Base-by-base conservation (phyloP, 2,113 vertebrate genomes). In the Aramus guarauna region DNA sequence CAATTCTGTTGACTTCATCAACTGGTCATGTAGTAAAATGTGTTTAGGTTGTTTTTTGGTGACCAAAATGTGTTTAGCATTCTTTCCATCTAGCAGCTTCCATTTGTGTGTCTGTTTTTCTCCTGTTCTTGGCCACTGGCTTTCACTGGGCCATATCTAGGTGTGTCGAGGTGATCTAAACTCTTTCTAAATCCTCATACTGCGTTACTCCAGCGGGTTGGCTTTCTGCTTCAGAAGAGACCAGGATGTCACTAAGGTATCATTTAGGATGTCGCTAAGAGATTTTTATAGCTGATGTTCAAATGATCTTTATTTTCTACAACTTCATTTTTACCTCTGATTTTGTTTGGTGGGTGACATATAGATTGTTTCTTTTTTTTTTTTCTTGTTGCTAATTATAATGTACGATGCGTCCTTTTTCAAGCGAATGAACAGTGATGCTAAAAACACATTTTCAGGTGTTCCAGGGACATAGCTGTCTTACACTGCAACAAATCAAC, bases 401-500 rank as follows among this genome's bases (percentile, higher is more conserved):
- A 78, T 78, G 21, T 72, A 27, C 1, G 2, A 53, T 58, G 5
- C 2, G 4, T 56, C 23, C 30, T 68, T 84, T 64, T 62, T 43
- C n/a, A 55, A 52, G 14, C 0, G 1, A 80, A n/a, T 68, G 18
- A 92, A 56, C 12, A 78, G 8, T 78, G 64, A 89, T 41, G 8
- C 37, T 58, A 27, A 85, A 91, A 71, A 19, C 12, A 1, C 94
- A 11, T 68, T 96, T 86, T 37, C 15, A 98, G 98, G 73, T 79
- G 96, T 45, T 79, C 90, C 32, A 95, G n/a, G 64, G 98, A 98
- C 27, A 64, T 98, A 92, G 98, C 98, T 50, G 96, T 98, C 76
- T 71, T 98, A 17, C 76, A 98, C 50, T 98, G 98, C 95, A 98
- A 98, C 89, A 98, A 96, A 82, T 98, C 98, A 68, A 98, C 97